Conservation (phyloP, 2,113 vertebrate genomes). For the Prinia subflava region DNA sequence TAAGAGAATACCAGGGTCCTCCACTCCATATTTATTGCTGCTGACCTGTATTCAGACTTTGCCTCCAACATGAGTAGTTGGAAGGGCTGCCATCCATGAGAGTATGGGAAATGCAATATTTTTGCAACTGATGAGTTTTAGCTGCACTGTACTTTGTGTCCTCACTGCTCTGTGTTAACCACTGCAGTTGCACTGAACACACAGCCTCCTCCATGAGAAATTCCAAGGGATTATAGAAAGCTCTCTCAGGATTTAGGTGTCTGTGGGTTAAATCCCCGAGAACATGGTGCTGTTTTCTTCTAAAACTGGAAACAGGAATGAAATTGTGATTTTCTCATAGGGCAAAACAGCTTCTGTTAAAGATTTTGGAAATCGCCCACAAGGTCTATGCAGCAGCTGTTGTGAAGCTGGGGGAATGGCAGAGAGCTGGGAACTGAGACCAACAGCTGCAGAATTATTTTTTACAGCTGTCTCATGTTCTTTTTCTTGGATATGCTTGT, state of each 20-base stretch:
- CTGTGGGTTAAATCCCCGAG: background rate
- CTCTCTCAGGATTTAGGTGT: background rate
- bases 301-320: background rate
- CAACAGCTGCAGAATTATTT: slow-evolving; percentile 29
- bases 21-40: accelerated
- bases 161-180: background rate
- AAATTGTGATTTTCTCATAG: background rate
- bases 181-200: accelerated
- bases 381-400: slow-evolving; percentile 10
- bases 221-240: background rate
- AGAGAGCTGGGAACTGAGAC: background rate
- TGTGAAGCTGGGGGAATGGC: background rate
- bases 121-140: background rate
- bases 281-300: background rate
- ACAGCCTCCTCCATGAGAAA: background rate
- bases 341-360: background rate
- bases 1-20: background rate
- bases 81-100: background rate
- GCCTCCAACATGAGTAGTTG: background rate
- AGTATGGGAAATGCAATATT: background rate
- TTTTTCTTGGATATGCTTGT: background rate
- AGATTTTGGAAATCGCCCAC: background rate
- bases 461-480: background rate
- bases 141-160: background rate
- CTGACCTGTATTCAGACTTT: background rate